These are phyloP conservation scores for Stramonita haemastoma DNA, from an alignment of 2,888 invertebrate species.

Conservation along the genomic window DNA sequence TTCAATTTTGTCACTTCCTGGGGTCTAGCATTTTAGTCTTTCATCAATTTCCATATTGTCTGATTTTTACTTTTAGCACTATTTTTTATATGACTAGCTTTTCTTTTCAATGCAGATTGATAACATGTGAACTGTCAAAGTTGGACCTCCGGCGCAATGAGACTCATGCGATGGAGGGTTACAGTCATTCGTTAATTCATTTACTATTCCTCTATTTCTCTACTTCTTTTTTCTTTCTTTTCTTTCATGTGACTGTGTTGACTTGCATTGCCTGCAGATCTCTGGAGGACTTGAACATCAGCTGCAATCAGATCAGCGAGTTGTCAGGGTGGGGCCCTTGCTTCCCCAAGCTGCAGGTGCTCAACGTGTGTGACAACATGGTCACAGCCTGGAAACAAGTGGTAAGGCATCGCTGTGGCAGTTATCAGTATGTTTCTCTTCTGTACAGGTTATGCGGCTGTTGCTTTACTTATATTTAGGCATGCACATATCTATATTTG, in stretches of 20 bases:
- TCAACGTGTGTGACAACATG: constrained; percentile 62
- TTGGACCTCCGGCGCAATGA: too few relatives aligned
- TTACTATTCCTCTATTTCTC: background rate
- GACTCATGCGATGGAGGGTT: too few relatives aligned
- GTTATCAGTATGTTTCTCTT: background rate
- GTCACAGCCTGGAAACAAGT: constrained; percentile 65
- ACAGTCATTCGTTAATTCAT: too few relatives aligned
- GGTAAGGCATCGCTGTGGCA: constrained; percentile 53
- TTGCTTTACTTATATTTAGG: background rate
- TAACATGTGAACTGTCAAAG: too few relatives aligned
- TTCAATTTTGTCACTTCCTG: too few relatives aligned
- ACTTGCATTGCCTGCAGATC: constrained; percentile 54
- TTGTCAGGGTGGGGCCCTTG: constrained; percentile 55
- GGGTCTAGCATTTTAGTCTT: too few relatives aligned
- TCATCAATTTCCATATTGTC: too few relatives aligned
- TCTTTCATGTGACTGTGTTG: background rate
- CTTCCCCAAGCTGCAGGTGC: constrained; percentile 65
- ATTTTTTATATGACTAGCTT: too few relatives aligned
- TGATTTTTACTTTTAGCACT: too few relatives aligned
- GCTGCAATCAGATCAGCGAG: constrained; percentile 59
- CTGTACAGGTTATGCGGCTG: background rate
- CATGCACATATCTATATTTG: background rate
- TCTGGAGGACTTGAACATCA: constrained; percentile 63
- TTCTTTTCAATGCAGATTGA: too few relatives aligned
- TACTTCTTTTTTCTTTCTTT: background rate